Evolutionary conservation across 2,888 invertebrate species (phyloP).

Genomic region (Dicyrtoma fusca): DNA sequence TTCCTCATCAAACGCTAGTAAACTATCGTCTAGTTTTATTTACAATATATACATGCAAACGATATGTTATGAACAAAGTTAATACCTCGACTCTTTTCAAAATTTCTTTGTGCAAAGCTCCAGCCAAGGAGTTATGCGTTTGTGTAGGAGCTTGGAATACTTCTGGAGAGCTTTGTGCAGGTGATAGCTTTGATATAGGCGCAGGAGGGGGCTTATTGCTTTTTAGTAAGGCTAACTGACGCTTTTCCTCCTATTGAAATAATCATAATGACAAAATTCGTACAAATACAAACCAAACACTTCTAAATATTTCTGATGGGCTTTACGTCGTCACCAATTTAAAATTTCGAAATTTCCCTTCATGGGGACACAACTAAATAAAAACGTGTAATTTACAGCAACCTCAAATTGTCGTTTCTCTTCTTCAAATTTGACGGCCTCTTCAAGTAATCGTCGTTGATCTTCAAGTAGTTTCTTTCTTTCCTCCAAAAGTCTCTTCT

Average conservation of each 20-base stretch:
- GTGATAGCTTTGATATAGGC: neutral
- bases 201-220: slow-evolving; percentile 17
- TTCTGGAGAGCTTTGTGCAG: slow-evolving; percentile 33
- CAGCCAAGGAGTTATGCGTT: slow-evolving; percentile 65
- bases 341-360: too few species aligned
- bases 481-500: slow-evolving; percentile 57
- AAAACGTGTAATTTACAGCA: too few species aligned
- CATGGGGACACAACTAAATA: neutral
- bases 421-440: slow-evolving; percentile 57
- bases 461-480: slow-evolving; percentile 57
- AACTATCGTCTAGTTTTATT: neutral
- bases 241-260: slow-evolving; percentile 52
- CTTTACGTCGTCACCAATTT: too few species aligned
- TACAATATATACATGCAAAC: neutral
- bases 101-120: slow-evolving; percentile 72
- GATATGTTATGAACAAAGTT: neutral
- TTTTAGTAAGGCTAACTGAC: slow-evolving; percentile 42
- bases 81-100: slow-evolving; percentile 70
- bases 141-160: slow-evolving; percentile 41
- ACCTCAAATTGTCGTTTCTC: slow-evolving; percentile 58
- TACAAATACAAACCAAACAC: too few species aligned
- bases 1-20: neutral
- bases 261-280: neutral
- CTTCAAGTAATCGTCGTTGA: slow-evolving; percentile 56
- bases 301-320: too few species aligned